Evolutionary conservation across 2,797 vertebrate species (phyloP), one percentile per base, ranked within the genome.

Genomic region (Anabacerthia variegaticeps): DNA sequence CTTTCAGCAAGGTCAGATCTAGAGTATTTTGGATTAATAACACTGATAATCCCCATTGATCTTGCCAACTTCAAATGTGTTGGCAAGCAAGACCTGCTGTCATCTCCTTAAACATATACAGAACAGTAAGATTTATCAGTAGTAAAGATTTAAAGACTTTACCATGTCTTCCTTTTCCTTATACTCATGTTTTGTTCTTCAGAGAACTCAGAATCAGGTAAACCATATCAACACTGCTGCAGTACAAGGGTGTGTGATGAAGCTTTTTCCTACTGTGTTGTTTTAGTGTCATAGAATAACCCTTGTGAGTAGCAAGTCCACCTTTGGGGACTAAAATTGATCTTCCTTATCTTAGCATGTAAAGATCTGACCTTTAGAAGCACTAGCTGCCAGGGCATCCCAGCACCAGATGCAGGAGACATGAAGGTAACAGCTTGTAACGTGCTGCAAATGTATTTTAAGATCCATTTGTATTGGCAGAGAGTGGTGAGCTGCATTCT

Each of bases 321-420:
- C 36, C 56, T 93, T 37, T 58, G 78, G 34, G 62, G 44, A 26
- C 77, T 63, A 56, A 92, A 94, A 85, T 41, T 41, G 48, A 37
- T 94, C 94, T 76, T 91, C 30, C 65, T 87, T 91, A 71, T 92
- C 94, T 81, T 92, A 83, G n/a, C 39, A 46, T 85, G 69, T 89
- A 65, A 87, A 76, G 44, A 61, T 77, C 24, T 92, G 62, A 79
- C 68, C 69, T 94, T 78, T 80, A 82, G 61, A 91, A 85, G 51
- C 23, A 24, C 88, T 92, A 54, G 15, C 46, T 90, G 67, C 72
- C 34, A 62, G 18, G 37, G 32, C 48, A 55, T 62, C 62, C 43
- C 44, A 76, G 49, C 62, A 51, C 61, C 21, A 69, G 21, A 12
- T 72, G 46, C 5, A 21, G 51, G 74, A 88, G 73, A 44, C 43